Evolutionary conservation across 2,797 vertebrate species (phyloP).

Genomic region (Intellagama lesueurii): DNA sequence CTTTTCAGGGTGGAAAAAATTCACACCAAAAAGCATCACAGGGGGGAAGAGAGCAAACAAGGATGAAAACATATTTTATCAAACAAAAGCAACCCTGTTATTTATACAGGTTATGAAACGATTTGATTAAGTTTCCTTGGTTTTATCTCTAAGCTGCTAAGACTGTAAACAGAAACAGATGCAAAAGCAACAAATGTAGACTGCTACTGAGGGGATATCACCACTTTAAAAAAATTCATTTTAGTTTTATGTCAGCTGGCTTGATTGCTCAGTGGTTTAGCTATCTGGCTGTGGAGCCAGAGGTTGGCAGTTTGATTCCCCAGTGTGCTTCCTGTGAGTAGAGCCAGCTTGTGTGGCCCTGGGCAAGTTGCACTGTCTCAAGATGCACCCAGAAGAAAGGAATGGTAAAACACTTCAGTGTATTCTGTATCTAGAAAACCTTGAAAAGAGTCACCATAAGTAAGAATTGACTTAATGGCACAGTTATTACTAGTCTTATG

Average conservation of each 20-base stretch:
- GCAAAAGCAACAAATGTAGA: background rate
- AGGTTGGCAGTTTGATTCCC: too few relatives aligned
- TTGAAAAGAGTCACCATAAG: too few relatives aligned
- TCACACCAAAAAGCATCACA: conserved; percentile 29
- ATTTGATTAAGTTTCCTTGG: conserved; percentile 22
- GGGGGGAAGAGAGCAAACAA: background rate
- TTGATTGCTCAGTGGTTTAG: too few relatives aligned
- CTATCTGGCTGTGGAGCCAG: too few relatives aligned
- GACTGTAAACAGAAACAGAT: background rate
- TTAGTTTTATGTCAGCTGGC: background rate
- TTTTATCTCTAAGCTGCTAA: background rate
- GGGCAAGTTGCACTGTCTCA: too few relatives aligned
- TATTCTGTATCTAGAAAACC: too few relatives aligned
- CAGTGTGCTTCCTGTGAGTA: too few relatives aligned
- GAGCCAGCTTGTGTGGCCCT: too few relatives aligned
- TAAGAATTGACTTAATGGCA: too few relatives aligned
- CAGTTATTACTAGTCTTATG: too few relatives aligned
- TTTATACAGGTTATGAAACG: background rate
- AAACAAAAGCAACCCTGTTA: background rate
- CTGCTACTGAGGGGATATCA: background rate
- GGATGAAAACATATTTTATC: background rate
- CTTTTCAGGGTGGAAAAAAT: conserved; percentile 41
- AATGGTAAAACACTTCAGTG: too few relatives aligned
- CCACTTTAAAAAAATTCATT: background rate
- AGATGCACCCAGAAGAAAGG: too few relatives aligned